Percentiles rank a stretch among this genome's conserved stretches.
phyloP scores from a whole-genome alignment of 2,888 invertebrate genomes.

The Aleiodes leptofemur region DNA sequence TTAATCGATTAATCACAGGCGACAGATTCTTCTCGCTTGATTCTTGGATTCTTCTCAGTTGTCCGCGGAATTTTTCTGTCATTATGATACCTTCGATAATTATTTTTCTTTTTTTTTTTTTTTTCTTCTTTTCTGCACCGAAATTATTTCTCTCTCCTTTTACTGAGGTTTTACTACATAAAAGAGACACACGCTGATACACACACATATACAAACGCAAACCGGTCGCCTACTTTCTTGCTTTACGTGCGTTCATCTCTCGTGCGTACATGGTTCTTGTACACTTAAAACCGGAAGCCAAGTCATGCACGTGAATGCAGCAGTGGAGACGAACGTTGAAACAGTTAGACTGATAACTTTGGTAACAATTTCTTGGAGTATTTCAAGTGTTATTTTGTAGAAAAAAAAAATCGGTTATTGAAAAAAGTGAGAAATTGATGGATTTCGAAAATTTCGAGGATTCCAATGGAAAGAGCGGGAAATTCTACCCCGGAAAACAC shows the following conservation, averaged over 20 bases:
- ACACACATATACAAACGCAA: not conserved
- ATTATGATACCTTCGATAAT: no score
- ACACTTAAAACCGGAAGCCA: constrained; percentile 46
- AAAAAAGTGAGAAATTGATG: no score
- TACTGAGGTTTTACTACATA: constrained; percentile 16
- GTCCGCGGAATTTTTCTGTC: no score
- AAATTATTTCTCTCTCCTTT: not conserved
- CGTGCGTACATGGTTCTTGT: constrained; percentile 30
- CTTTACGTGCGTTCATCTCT: constrained; percentile 23
- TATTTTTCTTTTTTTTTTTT: not conserved
- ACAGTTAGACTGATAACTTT: constrained; percentile 22
- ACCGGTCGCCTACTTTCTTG: constrained; percentile 49
- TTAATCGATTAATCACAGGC: no score
- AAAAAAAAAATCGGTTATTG: not conserved
- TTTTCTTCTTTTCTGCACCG: no score
- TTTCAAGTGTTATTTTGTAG: constrained; percentile 3
- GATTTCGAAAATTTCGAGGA: no score
- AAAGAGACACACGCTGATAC: not conserved
- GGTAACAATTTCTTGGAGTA: not conserved
- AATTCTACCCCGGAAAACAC: no score
- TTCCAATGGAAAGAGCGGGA: no score
- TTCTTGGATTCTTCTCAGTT: no score
- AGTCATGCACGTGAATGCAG: constrained; percentile 44
- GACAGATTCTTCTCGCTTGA: no score
- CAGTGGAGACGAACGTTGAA: constrained; percentile 9